Base-by-base conservation (phyloP, 2,113 vertebrate species). In the Sylvilagus bachmani region DNA sequence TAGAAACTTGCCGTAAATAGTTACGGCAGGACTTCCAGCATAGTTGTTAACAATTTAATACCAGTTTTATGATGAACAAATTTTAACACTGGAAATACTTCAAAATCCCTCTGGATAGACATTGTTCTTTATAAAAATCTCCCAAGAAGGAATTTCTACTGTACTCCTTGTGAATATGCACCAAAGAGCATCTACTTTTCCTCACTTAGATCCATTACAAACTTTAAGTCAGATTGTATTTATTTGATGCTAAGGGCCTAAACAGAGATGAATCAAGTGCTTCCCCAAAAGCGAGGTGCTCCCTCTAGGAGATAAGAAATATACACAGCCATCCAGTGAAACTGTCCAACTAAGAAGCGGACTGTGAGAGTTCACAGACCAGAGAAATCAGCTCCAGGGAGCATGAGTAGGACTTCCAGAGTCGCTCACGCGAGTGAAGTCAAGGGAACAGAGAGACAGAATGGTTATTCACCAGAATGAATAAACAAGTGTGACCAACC, bases 291-390 rank as follows among this genome's bases (percentile, higher is more conserved):
- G 44, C 44, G 6, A 61, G 70, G 74, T 21, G 11, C 29, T 70
- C 90, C 13, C 71, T 38, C 10, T 29, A 85, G 58, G 55, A 90
- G 78, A 93, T 86, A 86, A 95, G 90, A 83, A 94, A 36, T 33
- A n/a, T 70, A 88, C 93, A 10, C 16, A 1, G 6, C 73, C 49
- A 22, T 64, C 74, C 13, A 13, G 10, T 3, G 67, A 62, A 0
- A 10, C 31, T 62, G 53, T 51, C 83, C 10, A 6, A 7, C 0
- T 70, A 19, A 53, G 85, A 31, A 31, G 17, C 55, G 61, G n/a
- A 25, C 61, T 19, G 2, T 8, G 36, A 16, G 58, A 9, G 25
- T 22, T 3, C 31, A 22, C 38, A 19, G 64, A 51, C 14, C 33
- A 10, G 0, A 6, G 70, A 24, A 12, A 10, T 10, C 66, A 25